A percentile compares a stretch with the other conserved stretches of the same genome.
These are phyloP conservation scores for Archivesica marissinica DNA, from an alignment of 1,140 invertebrate species.

Conservation along the genomic window DNA sequence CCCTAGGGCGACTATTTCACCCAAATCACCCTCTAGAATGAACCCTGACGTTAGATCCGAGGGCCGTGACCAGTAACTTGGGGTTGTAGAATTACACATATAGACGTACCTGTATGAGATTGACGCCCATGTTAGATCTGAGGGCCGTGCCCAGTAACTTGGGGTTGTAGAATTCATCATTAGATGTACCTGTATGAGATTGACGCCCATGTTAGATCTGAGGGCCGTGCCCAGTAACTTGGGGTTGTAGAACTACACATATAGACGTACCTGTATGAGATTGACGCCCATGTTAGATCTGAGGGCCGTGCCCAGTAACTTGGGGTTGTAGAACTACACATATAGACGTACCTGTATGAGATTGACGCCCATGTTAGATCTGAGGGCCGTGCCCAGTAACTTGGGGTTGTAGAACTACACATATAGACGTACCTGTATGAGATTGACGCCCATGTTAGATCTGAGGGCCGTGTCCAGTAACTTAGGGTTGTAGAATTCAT, in stretches of 20 bases:
- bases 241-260: no score
- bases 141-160: constrained; percentile 86
- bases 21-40: no score
- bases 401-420: no score
- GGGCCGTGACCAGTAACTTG: no score
- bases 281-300: background rate
- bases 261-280: background rate
- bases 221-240: no score
- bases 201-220: background rate
- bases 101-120: constrained; percentile 82
- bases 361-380: background rate
- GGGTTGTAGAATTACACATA: no score
- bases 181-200: constrained; percentile 80
- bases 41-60: no score
- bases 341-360: background rate
- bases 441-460: constrained; percentile 84
- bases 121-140: constrained; percentile 84
- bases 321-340: background rate
- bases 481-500: constrained; percentile 97
- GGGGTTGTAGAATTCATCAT: constrained; percentile 98
- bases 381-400: background rate
- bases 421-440: constrained; percentile 82
- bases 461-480: constrained; percentile 84
- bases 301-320: background rate
- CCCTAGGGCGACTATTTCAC: no score